Percentiles rank a stretch among this genome's conserved stretches.
Conservation (phyloP, 2,797 vertebrate species). For the Scleropages formosus region DNA sequence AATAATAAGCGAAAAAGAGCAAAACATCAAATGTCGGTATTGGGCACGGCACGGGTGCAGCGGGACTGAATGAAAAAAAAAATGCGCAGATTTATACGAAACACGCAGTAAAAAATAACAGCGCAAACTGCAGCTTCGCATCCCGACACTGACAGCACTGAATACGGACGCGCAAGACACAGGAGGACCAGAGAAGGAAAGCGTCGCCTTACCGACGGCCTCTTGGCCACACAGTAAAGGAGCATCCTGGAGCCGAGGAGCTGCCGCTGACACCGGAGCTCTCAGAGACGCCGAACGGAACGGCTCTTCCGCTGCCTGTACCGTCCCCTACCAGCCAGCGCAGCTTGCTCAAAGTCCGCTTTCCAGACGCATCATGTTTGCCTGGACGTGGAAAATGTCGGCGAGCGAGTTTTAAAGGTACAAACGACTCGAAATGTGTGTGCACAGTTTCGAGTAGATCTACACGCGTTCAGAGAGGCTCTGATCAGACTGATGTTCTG, state of each 20-base stretch:
- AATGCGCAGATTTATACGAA: not conserved
- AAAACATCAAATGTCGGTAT: no score
- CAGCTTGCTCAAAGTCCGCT: not conserved
- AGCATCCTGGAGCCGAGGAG: conserved; percentile 21
- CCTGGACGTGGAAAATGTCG: not conserved
- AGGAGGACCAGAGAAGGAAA: not conserved
- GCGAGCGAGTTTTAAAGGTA: conserved; percentile 11
- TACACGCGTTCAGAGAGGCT: conserved; percentile 15
- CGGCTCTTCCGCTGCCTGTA: not conserved
- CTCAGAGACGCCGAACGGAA: conserved; percentile 17
- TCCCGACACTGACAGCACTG: no score
- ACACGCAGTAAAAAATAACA: conserved; percentile 12
- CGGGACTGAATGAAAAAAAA: no score
- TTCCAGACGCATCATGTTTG: not conserved
- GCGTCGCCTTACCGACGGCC: conserved; percentile 26
- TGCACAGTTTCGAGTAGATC: conserved; percentile 17
- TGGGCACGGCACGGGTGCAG: no score
- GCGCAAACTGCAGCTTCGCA: not conserved
- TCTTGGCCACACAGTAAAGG: conserved; percentile 25
- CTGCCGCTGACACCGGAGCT: not conserved
- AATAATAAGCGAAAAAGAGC: no score
- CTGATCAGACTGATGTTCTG: not conserved
- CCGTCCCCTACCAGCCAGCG: not conserved
- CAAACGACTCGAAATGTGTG: not conserved
- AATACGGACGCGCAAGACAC: not conserved